phyloP scores from a whole-genome alignment of 2,113 vertebrate species.

The Cinclus mexicanus region DNA sequence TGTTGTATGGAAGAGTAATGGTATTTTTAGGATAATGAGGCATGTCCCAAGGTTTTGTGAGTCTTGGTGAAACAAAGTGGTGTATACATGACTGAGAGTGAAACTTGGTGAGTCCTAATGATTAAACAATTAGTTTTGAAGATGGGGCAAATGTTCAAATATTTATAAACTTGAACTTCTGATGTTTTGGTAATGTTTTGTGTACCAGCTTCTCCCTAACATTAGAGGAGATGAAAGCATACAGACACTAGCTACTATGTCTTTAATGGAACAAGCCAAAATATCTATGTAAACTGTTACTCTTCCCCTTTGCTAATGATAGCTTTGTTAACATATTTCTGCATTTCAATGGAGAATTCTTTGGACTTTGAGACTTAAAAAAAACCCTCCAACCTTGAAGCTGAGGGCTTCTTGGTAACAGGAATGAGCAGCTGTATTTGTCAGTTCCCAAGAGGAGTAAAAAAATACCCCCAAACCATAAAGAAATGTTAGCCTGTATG shows the following conservation, averaged over 20 bases:
- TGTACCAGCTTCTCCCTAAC: not conserved
- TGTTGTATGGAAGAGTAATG: not conserved
- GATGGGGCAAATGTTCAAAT: conserved; percentile 14
- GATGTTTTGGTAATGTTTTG: conserved; percentile 7
- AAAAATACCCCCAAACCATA: not conserved
- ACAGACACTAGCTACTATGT: not conserved
- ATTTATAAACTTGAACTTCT: not conserved
- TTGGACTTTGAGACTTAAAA: not conserved
- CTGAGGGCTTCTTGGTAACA: not conserved
- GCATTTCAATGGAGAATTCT: not conserved
- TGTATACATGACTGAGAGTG: not conserved
- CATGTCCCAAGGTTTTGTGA: not conserved
- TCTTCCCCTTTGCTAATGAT: not conserved
- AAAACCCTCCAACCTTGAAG: not conserved
- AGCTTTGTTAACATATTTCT: not conserved
- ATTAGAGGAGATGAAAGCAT: conserved; percentile 39
- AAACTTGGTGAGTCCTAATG: not conserved
- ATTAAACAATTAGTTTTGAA: conserved; percentile 5
- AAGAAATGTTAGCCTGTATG: not conserved
- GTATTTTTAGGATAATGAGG: not conserved
- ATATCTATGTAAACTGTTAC: conserved; percentile 9
- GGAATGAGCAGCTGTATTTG: not conserved
- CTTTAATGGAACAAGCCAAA: conserved; percentile 1
- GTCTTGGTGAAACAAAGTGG: not conserved
- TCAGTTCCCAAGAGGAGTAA: not conserved